Percentiles rank a stretch among this genome's conserved stretches.
These are phyloP conservation scores for Morpho helenor DNA, from an alignment of 2,888 invertebrate species.

Conservation along the genomic window DNA sequence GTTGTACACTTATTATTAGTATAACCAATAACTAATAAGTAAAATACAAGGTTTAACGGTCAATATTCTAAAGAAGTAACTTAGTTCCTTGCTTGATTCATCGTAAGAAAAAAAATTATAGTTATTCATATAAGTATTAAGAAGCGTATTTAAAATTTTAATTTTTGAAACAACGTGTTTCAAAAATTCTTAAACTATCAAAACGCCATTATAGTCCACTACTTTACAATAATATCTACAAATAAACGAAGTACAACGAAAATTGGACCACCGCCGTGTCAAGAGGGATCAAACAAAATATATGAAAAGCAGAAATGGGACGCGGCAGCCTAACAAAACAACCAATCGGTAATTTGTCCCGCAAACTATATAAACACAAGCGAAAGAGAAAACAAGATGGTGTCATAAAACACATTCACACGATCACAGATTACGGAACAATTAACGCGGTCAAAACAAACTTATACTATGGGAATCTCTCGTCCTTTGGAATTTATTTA, in stretches of 20 bases:
- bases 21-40: too few species aligned
- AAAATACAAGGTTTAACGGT: too few species aligned
- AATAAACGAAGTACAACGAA: constrained; percentile 22
- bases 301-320: constrained; percentile 34
- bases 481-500: constrained; percentile 42
- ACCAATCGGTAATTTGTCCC: constrained; percentile 36
- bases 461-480: constrained; percentile 47
- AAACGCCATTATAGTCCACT: not conserved
- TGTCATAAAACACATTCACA: constrained; percentile 50
- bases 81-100: too few species aligned
- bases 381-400: constrained; percentile 31
- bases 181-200: too few species aligned
- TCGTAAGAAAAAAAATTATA: too few species aligned
- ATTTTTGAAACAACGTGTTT: too few species aligned
- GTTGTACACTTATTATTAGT: too few species aligned
- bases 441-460: constrained; percentile 61
- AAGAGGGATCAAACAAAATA: constrained; percentile 40
- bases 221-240: not conserved
- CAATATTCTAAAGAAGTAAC: too few species aligned
- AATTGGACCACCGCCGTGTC: constrained; percentile 45
- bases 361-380: constrained; percentile 35
- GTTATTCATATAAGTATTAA: too few species aligned
- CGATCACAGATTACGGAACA: constrained; percentile 59
- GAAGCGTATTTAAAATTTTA: too few species aligned
- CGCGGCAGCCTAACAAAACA: constrained; percentile 66